Evolutionary conservation across 2,797 vertebrate genomes (phyloP).

Genomic region (Coregonus sp.): DNA sequence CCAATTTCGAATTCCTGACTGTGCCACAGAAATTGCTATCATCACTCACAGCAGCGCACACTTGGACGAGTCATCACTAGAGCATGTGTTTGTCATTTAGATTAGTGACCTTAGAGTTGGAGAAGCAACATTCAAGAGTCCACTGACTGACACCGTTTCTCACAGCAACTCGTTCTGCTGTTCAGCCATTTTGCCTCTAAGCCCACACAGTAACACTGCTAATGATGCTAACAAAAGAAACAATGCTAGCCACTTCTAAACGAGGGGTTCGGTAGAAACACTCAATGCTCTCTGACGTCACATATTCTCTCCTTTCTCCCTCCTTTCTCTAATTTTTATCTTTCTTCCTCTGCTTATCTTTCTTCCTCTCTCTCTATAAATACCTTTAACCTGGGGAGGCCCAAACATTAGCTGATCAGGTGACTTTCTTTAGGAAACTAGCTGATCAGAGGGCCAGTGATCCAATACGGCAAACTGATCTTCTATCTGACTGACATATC

Average conservation of each 20-base stretch:
- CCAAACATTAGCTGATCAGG: slow-evolving; percentile 18
- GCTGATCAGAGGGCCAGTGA: slow-evolving; percentile 38
- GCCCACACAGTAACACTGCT: slow-evolving; percentile 63
- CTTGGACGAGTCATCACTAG: slow-evolving; percentile 46
- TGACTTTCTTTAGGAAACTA: slow-evolving; percentile 13
- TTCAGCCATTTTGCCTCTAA: slow-evolving; percentile 47
- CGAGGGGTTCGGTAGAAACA: not conserved
- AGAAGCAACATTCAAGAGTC: slow-evolving; percentile 38
- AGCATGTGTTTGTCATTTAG: slow-evolving; percentile 50
- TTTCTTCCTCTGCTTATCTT: slow-evolving; percentile 6
- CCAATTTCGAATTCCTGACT: slow-evolving; percentile 58
- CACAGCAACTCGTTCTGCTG: slow-evolving; percentile 44
- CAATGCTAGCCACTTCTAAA: slow-evolving; percentile 8
- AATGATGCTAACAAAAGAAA: slow-evolving; percentile 52
- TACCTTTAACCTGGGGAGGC: slow-evolving; percentile 45
- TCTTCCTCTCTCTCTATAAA: slow-evolving; percentile 24
- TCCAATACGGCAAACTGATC: slow-evolving; percentile 17
- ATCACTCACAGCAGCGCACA: slow-evolving; percentile 34
- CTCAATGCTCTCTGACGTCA: not conserved
- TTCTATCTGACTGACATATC: slow-evolving; percentile 30
- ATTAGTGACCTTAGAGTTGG: slow-evolving; percentile 68
- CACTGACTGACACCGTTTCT: slow-evolving; percentile 24
- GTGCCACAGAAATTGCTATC: slow-evolving; percentile 49
- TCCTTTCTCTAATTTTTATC: not conserved
- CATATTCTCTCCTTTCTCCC: not conserved